Conservation (phyloP, 2,888 invertebrate genomes). For the Mimas tiliae region DNA sequence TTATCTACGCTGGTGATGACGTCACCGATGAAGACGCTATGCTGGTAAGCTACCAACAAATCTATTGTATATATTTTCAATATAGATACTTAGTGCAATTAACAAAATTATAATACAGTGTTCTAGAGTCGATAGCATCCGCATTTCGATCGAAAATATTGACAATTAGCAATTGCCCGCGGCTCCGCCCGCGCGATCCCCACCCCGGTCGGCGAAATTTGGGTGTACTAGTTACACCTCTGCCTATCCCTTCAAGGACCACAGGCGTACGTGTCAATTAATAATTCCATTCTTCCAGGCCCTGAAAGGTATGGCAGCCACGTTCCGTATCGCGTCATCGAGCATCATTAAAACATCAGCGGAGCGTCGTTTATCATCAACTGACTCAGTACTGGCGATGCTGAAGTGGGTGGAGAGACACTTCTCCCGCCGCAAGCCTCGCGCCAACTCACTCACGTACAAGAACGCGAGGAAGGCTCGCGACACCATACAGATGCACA, state of each 20-base stretch:
- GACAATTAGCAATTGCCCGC: too few relatives aligned
- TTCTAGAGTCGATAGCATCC: too few relatives aligned
- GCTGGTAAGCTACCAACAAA: conserved; percentile 84
- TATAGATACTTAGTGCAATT: too few relatives aligned
- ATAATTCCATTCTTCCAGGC: conserved; percentile 81
- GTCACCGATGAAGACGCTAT: conserved; percentile 96
- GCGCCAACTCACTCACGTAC: conserved; percentile 88
- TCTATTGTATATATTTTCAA: not conserved
- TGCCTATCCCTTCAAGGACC: too few relatives aligned
- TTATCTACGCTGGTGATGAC: conserved; percentile 96
- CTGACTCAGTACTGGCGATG: conserved; percentile 95
- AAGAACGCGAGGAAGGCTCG: conserved; percentile 84
- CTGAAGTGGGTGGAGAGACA: conserved; percentile 96
- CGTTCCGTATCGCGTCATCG: conserved; percentile 94
- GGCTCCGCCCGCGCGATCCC: too few relatives aligned
- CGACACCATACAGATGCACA: conserved; percentile 91
- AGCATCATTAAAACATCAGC: conserved; percentile 94
- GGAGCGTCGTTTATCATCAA: conserved; percentile 93
- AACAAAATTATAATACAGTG: too few relatives aligned
- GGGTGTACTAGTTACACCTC: too few relatives aligned
- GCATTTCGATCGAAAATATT: too few relatives aligned
- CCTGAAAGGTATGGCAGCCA: conserved; percentile 96
- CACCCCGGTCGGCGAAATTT: too few relatives aligned
- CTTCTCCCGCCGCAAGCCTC: conserved; percentile 90
- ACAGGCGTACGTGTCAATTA: too few relatives aligned